These are phyloP conservation scores for Onchidella celtica DNA, from an alignment of 2,888 invertebrate species.

Conservation along the genomic window DNA sequence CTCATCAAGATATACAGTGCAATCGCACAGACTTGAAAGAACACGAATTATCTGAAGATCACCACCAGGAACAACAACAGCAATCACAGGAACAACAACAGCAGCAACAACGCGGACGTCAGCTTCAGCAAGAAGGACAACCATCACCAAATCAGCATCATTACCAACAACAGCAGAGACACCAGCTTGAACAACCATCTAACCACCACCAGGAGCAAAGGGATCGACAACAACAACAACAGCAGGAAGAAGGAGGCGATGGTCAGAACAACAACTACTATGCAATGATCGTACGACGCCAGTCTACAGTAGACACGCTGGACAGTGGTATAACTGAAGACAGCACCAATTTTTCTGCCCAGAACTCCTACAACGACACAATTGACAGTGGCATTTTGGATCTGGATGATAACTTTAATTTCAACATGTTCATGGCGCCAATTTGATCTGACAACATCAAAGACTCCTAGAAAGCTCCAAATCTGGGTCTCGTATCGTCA, in stretches of 20 bases:
- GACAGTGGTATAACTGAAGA: constrained; percentile 55
- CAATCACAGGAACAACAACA: neutral
- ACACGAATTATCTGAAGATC: too few species aligned
- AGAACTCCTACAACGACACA: neutral
- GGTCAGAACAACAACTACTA: neutral
- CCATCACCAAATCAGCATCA: neutral
- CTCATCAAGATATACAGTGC: too few species aligned
- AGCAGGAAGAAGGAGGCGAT: neutral
- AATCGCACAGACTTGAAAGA: too few species aligned
- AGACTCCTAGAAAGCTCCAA: too few species aligned
- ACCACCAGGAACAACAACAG: neutral
- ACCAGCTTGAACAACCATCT: neutral
- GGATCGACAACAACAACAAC: neutral
- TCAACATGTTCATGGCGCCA: neutral
- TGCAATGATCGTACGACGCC: constrained; percentile 18
- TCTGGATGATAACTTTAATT: neutral
- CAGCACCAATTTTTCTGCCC: neutral
- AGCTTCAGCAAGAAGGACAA: neutral
- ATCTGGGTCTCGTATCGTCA: too few species aligned
- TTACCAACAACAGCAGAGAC: neutral
- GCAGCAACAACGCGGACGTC: neutral
- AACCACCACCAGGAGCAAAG: neutral
- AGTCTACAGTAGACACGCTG: constrained; percentile 55
- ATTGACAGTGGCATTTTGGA: constrained; percentile 16
- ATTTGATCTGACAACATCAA: too few species aligned